Percentiles rank a stretch among this genome's conserved stretches.
These are phyloP conservation scores for Tachina lurida DNA, from an alignment of 2,888 invertebrate species.

Conservation along the genomic window DNA sequence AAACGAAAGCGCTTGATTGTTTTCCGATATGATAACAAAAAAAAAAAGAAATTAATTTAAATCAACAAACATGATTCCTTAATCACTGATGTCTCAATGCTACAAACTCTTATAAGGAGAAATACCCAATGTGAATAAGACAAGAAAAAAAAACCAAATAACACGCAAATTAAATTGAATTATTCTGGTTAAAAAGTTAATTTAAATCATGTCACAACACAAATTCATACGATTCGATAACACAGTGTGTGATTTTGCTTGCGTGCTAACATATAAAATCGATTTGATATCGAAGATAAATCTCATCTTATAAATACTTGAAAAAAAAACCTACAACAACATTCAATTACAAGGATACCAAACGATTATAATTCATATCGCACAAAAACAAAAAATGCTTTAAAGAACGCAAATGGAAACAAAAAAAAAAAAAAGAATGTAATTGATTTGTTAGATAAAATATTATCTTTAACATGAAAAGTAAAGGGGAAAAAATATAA, in stretches of 20 bases:
- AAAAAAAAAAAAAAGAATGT: conserved; percentile 26
- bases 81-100: conserved; percentile 60
- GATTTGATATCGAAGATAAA: conserved; percentile 71
- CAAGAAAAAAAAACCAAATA: conserved; percentile 47
- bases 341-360: conserved; percentile 59
- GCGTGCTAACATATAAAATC: conserved; percentile 71
- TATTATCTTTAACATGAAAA: conserved; percentile 69
- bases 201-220: conserved; percentile 72
- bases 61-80: conserved; percentile 57
- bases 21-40: not conserved
- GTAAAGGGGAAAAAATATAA: conserved; percentile 21
- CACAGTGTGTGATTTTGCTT: conserved; percentile 70
- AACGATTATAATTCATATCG: conserved; percentile 64
- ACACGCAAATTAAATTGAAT: conserved; percentile 73
- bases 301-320: conserved; percentile 27
- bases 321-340: conserved; percentile 33
- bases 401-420: not conserved
- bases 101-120: conserved; percentile 18
- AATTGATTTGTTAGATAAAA: conserved; percentile 72
- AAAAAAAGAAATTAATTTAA: conserved; percentile 31
- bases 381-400: conserved; percentile 5
- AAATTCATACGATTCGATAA: conserved; percentile 62
- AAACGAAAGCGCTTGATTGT: conserved; percentile 1
- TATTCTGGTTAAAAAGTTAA: conserved; percentile 72
- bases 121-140: conserved; percentile 10